Evolutionary conservation across 2,797 vertebrate species (phyloP).

Genomic region (Lemur catta): DNA sequence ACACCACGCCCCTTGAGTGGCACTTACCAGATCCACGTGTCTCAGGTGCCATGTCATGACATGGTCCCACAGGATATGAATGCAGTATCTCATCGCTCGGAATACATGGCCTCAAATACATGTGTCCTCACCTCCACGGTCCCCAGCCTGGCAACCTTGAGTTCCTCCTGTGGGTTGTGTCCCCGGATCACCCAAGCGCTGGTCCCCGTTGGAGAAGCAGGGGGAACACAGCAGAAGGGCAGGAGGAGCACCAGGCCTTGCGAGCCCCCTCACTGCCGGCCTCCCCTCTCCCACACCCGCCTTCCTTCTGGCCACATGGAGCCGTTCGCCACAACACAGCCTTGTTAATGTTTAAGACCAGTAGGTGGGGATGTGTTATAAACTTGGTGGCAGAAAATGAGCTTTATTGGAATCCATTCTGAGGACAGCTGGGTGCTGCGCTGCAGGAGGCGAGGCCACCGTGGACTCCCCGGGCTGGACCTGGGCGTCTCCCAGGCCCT

Average conservation of each 20-base stretch:
- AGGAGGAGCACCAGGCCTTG: neutral
- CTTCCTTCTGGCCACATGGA: constrained; percentile 12
- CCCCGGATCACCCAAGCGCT: neutral
- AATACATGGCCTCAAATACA: neutral
- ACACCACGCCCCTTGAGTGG: neutral
- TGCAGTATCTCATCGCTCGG: neutral
- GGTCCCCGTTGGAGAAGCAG: neutral
- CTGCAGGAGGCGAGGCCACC: neutral
- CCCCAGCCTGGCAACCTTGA: neutral
- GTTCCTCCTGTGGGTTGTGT: neutral
- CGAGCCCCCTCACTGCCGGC: neutral
- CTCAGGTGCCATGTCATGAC: neutral
- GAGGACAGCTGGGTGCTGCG: neutral
- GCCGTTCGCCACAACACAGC: neutral
- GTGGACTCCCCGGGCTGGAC: neutral
- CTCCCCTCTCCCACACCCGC: neutral
- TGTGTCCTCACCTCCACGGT: neutral
- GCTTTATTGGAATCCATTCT: constrained; percentile 59
- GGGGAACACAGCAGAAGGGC: neutral
- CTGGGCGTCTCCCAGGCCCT: neutral
- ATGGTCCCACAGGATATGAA: neutral
- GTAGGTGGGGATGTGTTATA: constrained; percentile 84
- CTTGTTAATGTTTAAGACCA: constrained; percentile 74
- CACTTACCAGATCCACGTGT: accelerated
- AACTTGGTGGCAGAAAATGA: constrained; percentile 66